Evolutionary conservation across 1,140 invertebrate species (phyloP), one percentile per base, ranked within the genome.

Genomic region (Drosophila ambigua): DNA sequence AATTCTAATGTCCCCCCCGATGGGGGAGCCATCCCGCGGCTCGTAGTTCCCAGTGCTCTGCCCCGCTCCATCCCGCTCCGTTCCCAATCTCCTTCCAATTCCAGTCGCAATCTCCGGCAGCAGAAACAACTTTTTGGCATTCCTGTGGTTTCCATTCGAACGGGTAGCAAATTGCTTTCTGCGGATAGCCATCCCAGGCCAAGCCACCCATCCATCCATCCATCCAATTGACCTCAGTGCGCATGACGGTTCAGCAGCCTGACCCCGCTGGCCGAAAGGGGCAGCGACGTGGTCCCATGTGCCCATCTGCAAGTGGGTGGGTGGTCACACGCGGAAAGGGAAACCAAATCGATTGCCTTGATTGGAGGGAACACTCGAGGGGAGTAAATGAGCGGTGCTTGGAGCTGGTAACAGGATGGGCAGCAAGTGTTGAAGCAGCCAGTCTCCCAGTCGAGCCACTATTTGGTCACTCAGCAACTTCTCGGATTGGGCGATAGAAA

Each of bases 111-210:
- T 26, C 48, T 46, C 41, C 23, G 26, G 23, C 24, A 61, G 45
- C 57, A 41, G 16, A 26, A 72, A 54, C 65, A 78, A 41, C 64
- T 43, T 68, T 69, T 69, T 67, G 65, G 61, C 78, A 81, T 81
- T 81, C 68, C 61, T 83, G 77, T 52, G 81, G 82, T 83, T 79
- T 44, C 15, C 49, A 63, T 24, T 76, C 61, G 64, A 78, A 61
- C 69, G 60, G 61, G 71, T 50, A 44, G 81, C 81, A 84, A 81
- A 87, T 84, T 87, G 77, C 63, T 84, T 82, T 77, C 51, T 74
- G 71, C 49, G 60, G 71, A 54, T 69, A 52, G 51, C 49, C 9
- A 16, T n/a, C 26, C 28, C 65, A 61, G 26, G 28, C 62, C 45
- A 61, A 15, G 55, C 43, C 20, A 15, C 2, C 28, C 57, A 48